Evolutionary conservation across 2,113 vertebrate species (phyloP).

Genomic region (Strix uralensis): DNA sequence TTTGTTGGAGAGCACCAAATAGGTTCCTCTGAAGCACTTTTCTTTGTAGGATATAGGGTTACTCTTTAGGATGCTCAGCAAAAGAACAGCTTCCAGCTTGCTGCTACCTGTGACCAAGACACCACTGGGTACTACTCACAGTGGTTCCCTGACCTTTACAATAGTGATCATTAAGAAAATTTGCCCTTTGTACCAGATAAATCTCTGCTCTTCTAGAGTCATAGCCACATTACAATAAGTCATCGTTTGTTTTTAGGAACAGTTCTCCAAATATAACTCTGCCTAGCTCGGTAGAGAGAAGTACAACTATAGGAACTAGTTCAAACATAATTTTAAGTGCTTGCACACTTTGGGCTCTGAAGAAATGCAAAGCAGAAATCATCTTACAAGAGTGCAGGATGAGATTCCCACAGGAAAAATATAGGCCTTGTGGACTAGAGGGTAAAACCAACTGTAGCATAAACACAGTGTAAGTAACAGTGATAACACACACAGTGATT

Average conservation of each 20-base stretch:
- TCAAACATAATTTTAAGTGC: not conserved
- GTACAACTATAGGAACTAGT: not conserved
- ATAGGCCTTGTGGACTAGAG: not conserved
- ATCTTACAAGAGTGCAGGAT: not conserved
- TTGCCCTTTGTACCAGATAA: not conserved
- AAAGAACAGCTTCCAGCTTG: not conserved
- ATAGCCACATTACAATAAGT: fast-evolving
- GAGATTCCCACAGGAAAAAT: not conserved
- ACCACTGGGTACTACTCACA: not conserved
- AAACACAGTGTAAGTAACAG: not conserved
- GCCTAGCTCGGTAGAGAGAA: not conserved
- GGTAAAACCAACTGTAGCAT: not conserved
- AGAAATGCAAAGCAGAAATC: not conserved
- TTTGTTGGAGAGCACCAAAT: not conserved
- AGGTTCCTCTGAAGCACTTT: not conserved
- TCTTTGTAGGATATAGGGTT: not conserved
- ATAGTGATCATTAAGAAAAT: not conserved
- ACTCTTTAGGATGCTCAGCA: not conserved
- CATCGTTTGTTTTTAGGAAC: not conserved
- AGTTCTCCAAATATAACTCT: not conserved
- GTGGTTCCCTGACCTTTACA: not conserved
- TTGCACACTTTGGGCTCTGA: not conserved
- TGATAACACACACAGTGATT: not conserved
- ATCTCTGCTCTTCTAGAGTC: not conserved
- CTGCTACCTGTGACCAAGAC: not conserved